These are phyloP conservation scores for Spicauda simplicius DNA, from an alignment of 2,888 invertebrate genomes.

Conservation along the genomic window DNA sequence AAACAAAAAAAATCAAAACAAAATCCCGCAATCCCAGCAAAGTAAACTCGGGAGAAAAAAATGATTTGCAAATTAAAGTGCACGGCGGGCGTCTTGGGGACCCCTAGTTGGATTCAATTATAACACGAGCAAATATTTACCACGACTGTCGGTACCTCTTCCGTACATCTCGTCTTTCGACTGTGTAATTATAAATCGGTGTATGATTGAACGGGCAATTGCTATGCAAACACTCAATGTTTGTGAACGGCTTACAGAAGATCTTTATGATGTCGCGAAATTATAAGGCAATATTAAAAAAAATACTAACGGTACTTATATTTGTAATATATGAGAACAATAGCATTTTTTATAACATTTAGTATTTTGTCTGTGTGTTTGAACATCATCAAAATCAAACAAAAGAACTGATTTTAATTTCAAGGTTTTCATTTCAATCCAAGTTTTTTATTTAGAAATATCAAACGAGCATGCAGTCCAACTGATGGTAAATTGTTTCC, in stretches of 20 bases:
- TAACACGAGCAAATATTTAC: constrained; percentile 68
- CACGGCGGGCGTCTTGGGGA: constrained; percentile 41
- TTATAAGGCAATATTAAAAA: background rate
- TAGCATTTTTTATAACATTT: too few species aligned
- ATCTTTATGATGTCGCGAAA: background rate
- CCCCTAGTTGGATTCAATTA: constrained; percentile 65
- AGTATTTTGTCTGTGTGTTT: too few species aligned
- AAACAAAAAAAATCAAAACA: constrained; percentile 4
- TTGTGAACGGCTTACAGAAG: background rate
- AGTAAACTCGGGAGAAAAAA: constrained; percentile 38
- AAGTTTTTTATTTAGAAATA: too few species aligned
- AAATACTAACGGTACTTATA: too few species aligned
- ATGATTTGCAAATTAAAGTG: constrained; percentile 49
- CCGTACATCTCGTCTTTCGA: background rate
- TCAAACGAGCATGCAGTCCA: too few species aligned
- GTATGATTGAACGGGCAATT: constrained; percentile 3
- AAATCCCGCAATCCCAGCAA: constrained; percentile 17
- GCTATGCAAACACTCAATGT: background rate
- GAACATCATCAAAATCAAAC: too few species aligned
- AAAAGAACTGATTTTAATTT: too few species aligned
- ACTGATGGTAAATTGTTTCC: too few species aligned
- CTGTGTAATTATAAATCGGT: background rate
- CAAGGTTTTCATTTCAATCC: too few species aligned
- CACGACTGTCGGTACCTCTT: constrained; percentile 24
- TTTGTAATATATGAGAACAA: too few species aligned